Evolutionary conservation across 2,888 invertebrate genomes (phyloP).

Genomic region (Spodoptera picta): DNA sequence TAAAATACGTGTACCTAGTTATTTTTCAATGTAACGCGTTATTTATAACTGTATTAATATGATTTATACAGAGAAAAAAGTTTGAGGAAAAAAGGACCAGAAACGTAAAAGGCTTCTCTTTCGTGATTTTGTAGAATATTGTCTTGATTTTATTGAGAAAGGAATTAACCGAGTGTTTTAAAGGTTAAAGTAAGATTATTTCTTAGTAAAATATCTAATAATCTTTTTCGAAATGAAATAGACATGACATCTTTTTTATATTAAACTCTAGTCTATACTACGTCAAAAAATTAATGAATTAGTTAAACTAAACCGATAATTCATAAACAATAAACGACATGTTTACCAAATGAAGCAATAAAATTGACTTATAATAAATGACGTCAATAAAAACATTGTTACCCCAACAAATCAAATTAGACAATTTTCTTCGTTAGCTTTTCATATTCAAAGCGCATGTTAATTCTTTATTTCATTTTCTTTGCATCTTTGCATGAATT

Average conservation of each 20-base stretch:
- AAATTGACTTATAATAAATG: no score
- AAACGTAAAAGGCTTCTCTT: constrained; percentile 5
- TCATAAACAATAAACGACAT: no score
- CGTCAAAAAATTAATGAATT: no score
- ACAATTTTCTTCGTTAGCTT: constrained; percentile 18
- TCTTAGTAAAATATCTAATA: no score
- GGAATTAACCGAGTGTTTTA: neutral
- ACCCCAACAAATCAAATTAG: constrained; percentile 10
- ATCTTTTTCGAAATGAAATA: no score
- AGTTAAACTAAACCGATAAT: no score
- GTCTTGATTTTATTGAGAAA: neutral
- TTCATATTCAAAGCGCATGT: constrained; percentile 38
- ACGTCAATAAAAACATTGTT: no score
- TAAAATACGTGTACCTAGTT: constrained; percentile 64
- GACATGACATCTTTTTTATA: no score
- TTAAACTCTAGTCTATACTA: no score
- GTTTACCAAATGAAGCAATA: no score
- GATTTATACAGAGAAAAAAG: constrained; percentile 36
- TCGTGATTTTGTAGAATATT: neutral
- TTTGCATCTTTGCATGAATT: constrained; percentile 28
- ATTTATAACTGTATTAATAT: constrained; percentile 48
- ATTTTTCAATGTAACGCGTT: constrained; percentile 46
- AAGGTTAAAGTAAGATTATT: no score
- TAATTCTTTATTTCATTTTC: constrained; percentile 8
- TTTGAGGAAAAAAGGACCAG: constrained; percentile 27